Evolutionary conservation across 2,888 invertebrate genomes (phyloP).

Genomic region (Boloria euphrosyne): DNA sequence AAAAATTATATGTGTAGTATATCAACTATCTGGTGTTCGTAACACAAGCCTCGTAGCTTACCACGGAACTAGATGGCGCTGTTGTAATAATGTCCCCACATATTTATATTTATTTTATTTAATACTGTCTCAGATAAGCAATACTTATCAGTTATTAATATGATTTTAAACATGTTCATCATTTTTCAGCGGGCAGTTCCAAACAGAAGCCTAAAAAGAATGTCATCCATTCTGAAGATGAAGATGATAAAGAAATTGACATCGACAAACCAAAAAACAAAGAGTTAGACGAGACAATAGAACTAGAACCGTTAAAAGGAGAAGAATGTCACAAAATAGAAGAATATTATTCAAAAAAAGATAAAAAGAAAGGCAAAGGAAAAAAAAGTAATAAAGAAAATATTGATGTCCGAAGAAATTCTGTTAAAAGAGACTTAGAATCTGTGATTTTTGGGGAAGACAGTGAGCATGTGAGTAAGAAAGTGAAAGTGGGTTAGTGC

Average conservation of each 20-base stretch:
- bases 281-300: conserved; percentile 60
- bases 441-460: conserved; percentile 34
- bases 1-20: too few species aligned
- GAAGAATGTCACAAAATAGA: conserved; percentile 69
- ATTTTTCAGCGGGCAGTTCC: conserved; percentile 49
- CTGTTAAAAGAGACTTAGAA: conserved; percentile 42
- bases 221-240: conserved; percentile 61
- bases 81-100: too few species aligned
- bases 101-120: background rate
- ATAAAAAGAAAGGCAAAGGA: conserved; percentile 54
- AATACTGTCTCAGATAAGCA: too few species aligned
- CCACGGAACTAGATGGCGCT: too few species aligned
- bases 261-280: conserved; percentile 55
- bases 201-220: conserved; percentile 52
- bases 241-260: conserved; percentile 45
- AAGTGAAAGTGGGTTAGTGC: conserved; percentile 48
- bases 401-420: conserved; percentile 46
- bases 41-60: too few species aligned
- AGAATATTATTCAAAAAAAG: conserved; percentile 61
- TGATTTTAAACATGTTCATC: too few species aligned
- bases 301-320: conserved; percentile 59
- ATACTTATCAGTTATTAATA: too few species aligned
- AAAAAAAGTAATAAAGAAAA: conserved; percentile 44
- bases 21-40: too few species aligned
- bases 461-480: conserved; percentile 49